A percentile compares a stretch with the other conserved stretches of the same genome.
These are phyloP conservation scores for Manis javanica DNA, from an alignment of 2,797 vertebrate genomes.

Conservation along the genomic window DNA sequence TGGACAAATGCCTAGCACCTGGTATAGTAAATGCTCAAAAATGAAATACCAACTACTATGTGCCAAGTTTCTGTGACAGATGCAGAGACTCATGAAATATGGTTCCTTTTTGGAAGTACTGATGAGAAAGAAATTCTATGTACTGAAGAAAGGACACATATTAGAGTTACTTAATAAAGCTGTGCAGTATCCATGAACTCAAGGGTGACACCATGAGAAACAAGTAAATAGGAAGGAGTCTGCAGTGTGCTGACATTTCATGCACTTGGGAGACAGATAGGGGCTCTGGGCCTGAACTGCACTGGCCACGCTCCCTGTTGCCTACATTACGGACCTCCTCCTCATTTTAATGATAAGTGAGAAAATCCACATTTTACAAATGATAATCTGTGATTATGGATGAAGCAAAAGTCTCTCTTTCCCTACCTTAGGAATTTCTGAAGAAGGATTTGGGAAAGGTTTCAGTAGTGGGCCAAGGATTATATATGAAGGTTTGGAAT, in stretches of 20 bases:
- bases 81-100: not conserved
- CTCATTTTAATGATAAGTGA: not conserved
- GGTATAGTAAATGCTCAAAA: not conserved
- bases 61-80: not conserved
- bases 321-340: not conserved
- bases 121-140: not conserved
- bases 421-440: not conserved
- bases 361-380: not conserved
- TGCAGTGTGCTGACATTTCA: not conserved
- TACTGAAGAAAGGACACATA: not conserved
- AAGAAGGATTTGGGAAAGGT: not conserved
- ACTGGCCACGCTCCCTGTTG: not conserved
- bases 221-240: not conserved
- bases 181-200: not conserved
- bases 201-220: not conserved
- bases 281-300: not conserved
- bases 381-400: not conserved
- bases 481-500: not conserved
- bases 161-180: not conserved
- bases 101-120: not conserved
- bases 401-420: not conserved
- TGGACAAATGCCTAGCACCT: not conserved
- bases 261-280: rapidly evolving
- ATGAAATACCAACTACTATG: not conserved
- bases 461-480: not conserved